Conservation (phyloP, 1,140 invertebrate species). For the Brachionus rotundiformis region DNA sequence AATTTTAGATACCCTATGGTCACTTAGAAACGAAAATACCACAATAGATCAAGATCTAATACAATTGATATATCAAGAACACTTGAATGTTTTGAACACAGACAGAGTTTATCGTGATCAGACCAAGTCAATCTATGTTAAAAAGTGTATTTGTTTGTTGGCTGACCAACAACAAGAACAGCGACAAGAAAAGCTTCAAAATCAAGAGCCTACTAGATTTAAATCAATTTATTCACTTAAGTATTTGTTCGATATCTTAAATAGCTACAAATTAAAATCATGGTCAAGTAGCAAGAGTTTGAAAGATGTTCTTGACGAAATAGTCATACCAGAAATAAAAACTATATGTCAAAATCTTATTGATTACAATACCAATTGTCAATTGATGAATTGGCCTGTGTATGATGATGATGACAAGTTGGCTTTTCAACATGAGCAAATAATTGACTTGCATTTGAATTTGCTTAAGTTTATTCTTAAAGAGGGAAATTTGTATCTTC, state of each 20-base stretch:
- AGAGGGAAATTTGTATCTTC: slow-evolving; percentile 66
- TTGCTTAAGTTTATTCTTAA: slow-evolving; percentile 67
- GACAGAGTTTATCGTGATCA: slow-evolving; percentile 64
- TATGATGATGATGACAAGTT: too few species aligned
- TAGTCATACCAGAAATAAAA: slow-evolving; percentile 25
- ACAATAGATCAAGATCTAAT: slow-evolving; percentile 61
- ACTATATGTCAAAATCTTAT: slow-evolving; percentile 23
- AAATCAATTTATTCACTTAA: neutral
- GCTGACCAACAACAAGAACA: too few species aligned
- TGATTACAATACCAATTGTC: neutral
- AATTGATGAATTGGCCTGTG: too few species aligned
- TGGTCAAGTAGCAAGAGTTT: slow-evolving; percentile 6
- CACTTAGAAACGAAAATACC: slow-evolving; percentile 63
- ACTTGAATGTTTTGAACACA: slow-evolving; percentile 66
- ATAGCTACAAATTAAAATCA: neutral
- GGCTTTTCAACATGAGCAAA: slow-evolving; percentile 65
- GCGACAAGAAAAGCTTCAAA: too few species aligned
- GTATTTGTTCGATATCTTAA: neutral
- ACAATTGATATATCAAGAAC: slow-evolving; percentile 66
- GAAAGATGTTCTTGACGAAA: slow-evolving; percentile 26
- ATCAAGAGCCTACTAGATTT: too few species aligned
- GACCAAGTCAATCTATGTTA: slow-evolving; percentile 64
- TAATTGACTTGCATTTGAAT: slow-evolving; percentile 64
- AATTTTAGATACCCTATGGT: slow-evolving; percentile 66
- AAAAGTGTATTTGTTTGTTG: slow-evolving; percentile 67